A percentile compares a stretch with the other conserved stretches of the same genome.
Evolutionary conservation across 2,113 vertebrate species (phyloP).

Genomic region (Festucalex cinctus): DNA sequence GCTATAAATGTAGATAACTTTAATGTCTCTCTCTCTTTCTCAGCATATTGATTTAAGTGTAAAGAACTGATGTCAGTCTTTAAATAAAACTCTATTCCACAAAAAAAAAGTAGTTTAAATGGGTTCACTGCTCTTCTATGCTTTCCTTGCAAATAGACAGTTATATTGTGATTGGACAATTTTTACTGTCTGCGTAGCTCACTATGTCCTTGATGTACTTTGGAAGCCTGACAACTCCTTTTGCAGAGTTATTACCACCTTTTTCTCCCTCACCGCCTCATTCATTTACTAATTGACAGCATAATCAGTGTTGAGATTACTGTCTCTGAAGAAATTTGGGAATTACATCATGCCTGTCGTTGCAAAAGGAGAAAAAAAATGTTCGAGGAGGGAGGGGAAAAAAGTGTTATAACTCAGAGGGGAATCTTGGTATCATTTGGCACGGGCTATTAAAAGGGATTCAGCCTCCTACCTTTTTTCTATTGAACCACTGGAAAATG

Average conservation of each 20-base stretch:
- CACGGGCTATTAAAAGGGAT: conserved; percentile 54
- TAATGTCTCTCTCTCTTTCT: conserved; percentile 1
- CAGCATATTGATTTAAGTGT: conserved; percentile 15
- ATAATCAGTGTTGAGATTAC: conserved; percentile 65
- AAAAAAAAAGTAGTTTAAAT: conserved; percentile 41
- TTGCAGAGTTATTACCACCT: conserved; percentile 56
- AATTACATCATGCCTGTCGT: conserved; percentile 67
- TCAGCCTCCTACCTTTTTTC: conserved; percentile 55
- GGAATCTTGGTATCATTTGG: conserved; percentile 56
- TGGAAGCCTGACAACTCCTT: conserved; percentile 62
- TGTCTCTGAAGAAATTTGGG: conserved; percentile 60
- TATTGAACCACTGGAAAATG: conserved; percentile 68
- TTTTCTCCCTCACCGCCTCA: conserved; percentile 25
- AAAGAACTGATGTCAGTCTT: conserved; percentile 16
- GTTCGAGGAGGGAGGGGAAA: conserved; percentile 2
- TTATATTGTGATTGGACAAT: conserved; percentile 57
- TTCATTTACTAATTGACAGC: conserved; percentile 72
- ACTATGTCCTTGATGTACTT: conserved; percentile 66
- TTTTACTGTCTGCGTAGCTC: conserved; percentile 52
- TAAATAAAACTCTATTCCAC: conserved; percentile 13
- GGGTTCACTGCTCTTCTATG: conserved; percentile 28
- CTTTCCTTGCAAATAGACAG: conserved; percentile 43
- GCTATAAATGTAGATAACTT: conserved; percentile 6
- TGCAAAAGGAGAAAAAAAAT: conserved; percentile 17
- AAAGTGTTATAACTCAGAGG: conserved; percentile 51